phyloP scores from a whole-genome alignment of 1,140 invertebrate genomes.

The Polypedilum pembai region DNA sequence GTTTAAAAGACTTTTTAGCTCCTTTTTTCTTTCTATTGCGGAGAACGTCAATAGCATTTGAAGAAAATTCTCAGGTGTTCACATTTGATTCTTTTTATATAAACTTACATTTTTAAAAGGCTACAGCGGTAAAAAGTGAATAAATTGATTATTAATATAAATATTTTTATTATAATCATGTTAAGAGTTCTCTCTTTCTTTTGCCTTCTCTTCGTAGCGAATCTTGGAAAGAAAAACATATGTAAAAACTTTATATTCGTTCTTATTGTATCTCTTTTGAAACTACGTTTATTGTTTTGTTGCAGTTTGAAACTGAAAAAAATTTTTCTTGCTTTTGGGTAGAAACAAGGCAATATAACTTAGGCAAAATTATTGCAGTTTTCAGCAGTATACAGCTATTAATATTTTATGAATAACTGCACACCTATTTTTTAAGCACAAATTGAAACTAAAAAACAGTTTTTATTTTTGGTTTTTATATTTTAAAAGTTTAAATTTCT shows the following conservation, averaged over 20 bases:
- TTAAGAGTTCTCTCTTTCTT: background rate
- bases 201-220: background rate
- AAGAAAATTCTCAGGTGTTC: slow-evolving; percentile 27
- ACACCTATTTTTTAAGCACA: too few species aligned
- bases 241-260: background rate
- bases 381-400: too few species aligned
- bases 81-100: background rate
- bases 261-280: background rate
- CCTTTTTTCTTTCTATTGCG: background rate
- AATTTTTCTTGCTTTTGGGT: background rate
- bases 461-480: too few species aligned
- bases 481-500: too few species aligned
- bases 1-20: background rate
- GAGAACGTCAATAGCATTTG: background rate
- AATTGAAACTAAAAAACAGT: too few species aligned
- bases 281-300: slow-evolving; percentile 14
- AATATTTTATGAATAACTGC: too few species aligned
- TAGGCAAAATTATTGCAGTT: too few species aligned
- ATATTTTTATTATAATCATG: slow-evolving; percentile 24
- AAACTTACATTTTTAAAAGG: background rate
- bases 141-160: slow-evolving; percentile 28
- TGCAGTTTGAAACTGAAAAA: background rate
- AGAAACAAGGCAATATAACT: too few species aligned
- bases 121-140: slow-evolving; percentile 3
- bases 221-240: background rate